Evolutionary conservation across 2,888 invertebrate species (phyloP).

Genomic region (Patella depressa): DNA sequence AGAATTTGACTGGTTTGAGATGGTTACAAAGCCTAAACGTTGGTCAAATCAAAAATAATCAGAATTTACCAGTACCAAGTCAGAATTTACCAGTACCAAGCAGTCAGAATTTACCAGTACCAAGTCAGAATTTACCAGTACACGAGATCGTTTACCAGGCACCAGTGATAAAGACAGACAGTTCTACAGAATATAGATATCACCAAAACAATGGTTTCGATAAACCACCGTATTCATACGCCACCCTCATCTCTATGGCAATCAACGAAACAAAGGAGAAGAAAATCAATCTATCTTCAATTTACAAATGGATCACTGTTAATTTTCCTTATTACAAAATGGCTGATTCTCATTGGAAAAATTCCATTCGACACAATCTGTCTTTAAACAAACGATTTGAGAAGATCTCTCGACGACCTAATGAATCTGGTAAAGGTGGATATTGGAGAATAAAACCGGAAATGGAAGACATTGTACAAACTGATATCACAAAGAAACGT

Average conservation of each 20-base stretch:
- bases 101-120: too few relatives aligned
- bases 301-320: neutral
- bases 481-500: neutral
- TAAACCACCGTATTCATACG: slow-evolving; percentile 4
- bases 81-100: too few relatives aligned
- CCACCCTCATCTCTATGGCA: neutral
- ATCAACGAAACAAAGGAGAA: neutral
- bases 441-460: slow-evolving; percentile 7
- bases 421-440: slow-evolving; percentile 2
- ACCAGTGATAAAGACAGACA: too few relatives aligned
- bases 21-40: slow-evolving; percentile 4
- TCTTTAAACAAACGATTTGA: slow-evolving; percentile 98
- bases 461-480: neutral
- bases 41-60: too few relatives aligned
- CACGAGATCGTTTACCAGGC: too few relatives aligned
- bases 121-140: too few relatives aligned
- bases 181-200: neutral
- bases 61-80: too few relatives aligned
- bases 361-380: slow-evolving; percentile 96
- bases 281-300: neutral
- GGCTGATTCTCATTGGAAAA: slow-evolving; percentile 70
- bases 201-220: neutral
- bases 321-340: slow-evolving; percentile 1
- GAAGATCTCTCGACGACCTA: slow-evolving; percentile 77
- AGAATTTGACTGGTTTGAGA: neutral